phyloP scores from a whole-genome alignment of 2,888 invertebrate species.

The Rhamnusium bicolor region DNA sequence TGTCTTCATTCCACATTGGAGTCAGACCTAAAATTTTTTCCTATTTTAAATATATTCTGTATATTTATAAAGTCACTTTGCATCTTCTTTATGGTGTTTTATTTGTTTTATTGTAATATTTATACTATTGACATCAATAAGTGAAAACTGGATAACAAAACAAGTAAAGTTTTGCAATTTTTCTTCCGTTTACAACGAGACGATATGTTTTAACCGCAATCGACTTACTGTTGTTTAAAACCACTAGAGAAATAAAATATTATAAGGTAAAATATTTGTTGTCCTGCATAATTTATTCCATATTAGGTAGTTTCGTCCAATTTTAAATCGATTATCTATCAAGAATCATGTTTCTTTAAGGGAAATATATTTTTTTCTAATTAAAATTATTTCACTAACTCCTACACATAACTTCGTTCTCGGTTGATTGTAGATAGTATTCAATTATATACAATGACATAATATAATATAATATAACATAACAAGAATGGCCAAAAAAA shows the following conservation, averaged over 20 bases:
- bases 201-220: too few relatives aligned
- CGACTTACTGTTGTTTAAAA: too few relatives aligned
- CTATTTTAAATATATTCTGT: neutral
- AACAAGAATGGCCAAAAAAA: too few relatives aligned
- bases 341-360: neutral
- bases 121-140: too few relatives aligned
- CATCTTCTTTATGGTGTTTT: slow-evolving; percentile 10
- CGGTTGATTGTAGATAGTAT: neutral
- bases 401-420: too few relatives aligned
- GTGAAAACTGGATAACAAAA: too few relatives aligned
- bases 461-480: neutral
- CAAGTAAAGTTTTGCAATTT: too few relatives aligned
- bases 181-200: too few relatives aligned
- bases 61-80: slow-evolving; percentile 2
- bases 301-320: neutral
- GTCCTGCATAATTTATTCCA: neutral
- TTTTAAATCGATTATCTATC: neutral
- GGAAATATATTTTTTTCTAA: neutral
- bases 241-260: neutral
- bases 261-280: neutral
- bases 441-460: neutral
- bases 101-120: neutral
- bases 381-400: neutral
- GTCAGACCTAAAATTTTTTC: slow-evolving; percentile 8
- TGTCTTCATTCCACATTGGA: neutral